A percentile compares a stretch with the other conserved stretches of the same genome.
phyloP scores from a whole-genome alignment of 2,113 vertebrate genomes.

The Prunella fulvescens region DNA sequence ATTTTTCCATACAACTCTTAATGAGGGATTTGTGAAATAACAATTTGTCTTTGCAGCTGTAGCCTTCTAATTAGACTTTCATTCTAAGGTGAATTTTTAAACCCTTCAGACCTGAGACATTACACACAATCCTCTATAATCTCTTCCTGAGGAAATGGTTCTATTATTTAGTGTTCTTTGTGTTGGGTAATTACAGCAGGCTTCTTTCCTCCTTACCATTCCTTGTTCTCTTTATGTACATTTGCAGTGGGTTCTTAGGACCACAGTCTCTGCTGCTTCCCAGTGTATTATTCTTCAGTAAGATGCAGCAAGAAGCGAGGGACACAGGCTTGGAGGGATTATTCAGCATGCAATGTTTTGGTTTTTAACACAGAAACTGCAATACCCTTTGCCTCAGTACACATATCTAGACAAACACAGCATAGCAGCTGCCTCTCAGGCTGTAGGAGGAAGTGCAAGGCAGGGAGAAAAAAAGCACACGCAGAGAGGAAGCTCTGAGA shows the following conservation, averaged over 20 bases:
- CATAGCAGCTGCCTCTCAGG: neutral
- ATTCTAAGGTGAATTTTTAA: slow-evolving; percentile 8
- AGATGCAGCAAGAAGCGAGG: neutral
- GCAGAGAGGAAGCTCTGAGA: neutral
- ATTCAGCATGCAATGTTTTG: neutral
- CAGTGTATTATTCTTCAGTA: neutral
- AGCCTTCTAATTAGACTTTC: slow-evolving; percentile 7
- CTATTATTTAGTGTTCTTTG: neutral
- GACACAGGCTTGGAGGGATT: neutral
- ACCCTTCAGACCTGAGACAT: neutral
- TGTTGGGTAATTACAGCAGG: neutral
- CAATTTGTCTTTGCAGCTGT: neutral
- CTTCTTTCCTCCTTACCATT: neutral
- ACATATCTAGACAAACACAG: neutral
- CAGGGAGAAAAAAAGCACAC: neutral
- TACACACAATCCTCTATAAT: slow-evolving; percentile 5
- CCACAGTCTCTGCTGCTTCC: neutral
- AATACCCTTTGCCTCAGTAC: neutral
- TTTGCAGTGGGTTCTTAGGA: neutral
- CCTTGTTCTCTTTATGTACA: neutral
- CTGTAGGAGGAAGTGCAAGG: neutral
- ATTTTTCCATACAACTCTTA: slow-evolving; percentile 22
- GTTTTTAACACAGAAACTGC: neutral
- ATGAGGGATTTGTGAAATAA: neutral
- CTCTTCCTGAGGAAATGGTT: slow-evolving; percentile 41